Evolutionary conservation across 2,888 invertebrate species (phyloP).

Genomic region (Tachina fera): DNA sequence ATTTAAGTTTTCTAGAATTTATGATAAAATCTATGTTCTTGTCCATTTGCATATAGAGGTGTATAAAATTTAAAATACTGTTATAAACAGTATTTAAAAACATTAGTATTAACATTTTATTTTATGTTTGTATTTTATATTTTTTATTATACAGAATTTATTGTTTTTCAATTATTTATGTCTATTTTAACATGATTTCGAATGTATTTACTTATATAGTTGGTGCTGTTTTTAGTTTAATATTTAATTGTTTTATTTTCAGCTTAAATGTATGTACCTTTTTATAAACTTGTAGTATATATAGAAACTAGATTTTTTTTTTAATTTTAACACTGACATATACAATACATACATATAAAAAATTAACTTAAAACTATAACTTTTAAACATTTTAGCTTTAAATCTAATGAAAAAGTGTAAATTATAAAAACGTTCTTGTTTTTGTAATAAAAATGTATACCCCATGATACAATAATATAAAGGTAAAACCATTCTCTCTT

Average conservation of each 20-base stretch:
- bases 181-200: slow-evolving; percentile 36
- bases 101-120: slow-evolving; percentile 59
- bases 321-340: slow-evolving; percentile 32
- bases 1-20: slow-evolving; percentile 58
- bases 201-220: slow-evolving; percentile 55
- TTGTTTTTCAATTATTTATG: slow-evolving; percentile 29
- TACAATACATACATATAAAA: not conserved
- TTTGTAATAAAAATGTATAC: slow-evolving; percentile 51
- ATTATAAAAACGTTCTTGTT: slow-evolving; percentile 22
- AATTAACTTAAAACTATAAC: slow-evolving; percentile 26
- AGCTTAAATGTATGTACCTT: slow-evolving; percentile 64
- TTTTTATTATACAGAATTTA: slow-evolving; percentile 28
- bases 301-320: slow-evolving; percentile 26
- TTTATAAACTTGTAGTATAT: slow-evolving; percentile 42
- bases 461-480: too few species aligned
- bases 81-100: slow-evolving; percentile 67
- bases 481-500: too few species aligned
- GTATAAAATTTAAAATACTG: slow-evolving; percentile 57
- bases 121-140: slow-evolving; percentile 46
- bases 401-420: slow-evolving; percentile 32
- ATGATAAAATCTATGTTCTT: slow-evolving; percentile 68
- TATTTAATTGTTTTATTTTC: slow-evolving; percentile 39
- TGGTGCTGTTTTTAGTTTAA: slow-evolving; percentile 61
- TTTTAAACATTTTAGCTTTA: slow-evolving; percentile 51
- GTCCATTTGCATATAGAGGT: slow-evolving; percentile 45